Evolutionary conservation across 2,113 vertebrate species (phyloP).

Genomic region (Rhizomys pruinosus): DNA sequence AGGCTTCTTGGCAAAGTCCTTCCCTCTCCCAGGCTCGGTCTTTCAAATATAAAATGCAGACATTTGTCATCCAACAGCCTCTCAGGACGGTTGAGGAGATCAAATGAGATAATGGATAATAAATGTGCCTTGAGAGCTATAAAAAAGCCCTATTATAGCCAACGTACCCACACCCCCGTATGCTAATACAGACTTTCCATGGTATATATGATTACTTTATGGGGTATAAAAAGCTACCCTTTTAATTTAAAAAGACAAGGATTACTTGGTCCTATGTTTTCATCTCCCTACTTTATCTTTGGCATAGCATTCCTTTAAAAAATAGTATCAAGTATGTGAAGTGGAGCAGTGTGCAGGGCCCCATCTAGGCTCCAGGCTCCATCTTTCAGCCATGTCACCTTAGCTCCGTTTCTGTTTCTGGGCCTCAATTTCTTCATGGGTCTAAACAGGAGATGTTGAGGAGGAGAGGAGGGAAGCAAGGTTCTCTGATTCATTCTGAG

Average conservation of each 20-base stretch:
- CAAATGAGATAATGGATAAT: slow-evolving; percentile 64
- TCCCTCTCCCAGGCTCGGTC: background rate
- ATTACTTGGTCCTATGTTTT: slow-evolving; percentile 16
- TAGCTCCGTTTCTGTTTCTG: background rate
- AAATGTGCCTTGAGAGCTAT: slow-evolving; percentile 62
- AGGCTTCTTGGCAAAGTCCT: background rate
- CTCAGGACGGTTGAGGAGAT: slow-evolving; percentile 37
- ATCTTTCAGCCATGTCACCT: background rate
- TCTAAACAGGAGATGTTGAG: background rate
- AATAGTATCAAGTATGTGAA: background rate
- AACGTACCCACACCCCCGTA: background rate
- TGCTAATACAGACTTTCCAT: background rate
- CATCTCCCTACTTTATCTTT: slow-evolving; percentile 8
- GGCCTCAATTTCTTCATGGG: background rate
- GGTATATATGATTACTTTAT: slow-evolving; percentile 5
- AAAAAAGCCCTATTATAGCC: slow-evolving; percentile 45
- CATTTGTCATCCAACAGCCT: slow-evolving; percentile 17
- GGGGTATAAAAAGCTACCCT: slow-evolving; percentile 21
- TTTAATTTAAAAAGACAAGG: slow-evolving; percentile 56
- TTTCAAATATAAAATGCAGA: slow-evolving; percentile 18
- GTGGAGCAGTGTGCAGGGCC: background rate
- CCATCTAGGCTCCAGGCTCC: background rate
- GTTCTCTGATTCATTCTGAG: background rate
- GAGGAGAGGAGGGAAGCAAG: too few relatives aligned
- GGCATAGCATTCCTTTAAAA: slow-evolving; percentile 8